Evolutionary conservation across 2,113 vertebrate genomes (phyloP).

Genomic region (Mobula hypostoma): DNA sequence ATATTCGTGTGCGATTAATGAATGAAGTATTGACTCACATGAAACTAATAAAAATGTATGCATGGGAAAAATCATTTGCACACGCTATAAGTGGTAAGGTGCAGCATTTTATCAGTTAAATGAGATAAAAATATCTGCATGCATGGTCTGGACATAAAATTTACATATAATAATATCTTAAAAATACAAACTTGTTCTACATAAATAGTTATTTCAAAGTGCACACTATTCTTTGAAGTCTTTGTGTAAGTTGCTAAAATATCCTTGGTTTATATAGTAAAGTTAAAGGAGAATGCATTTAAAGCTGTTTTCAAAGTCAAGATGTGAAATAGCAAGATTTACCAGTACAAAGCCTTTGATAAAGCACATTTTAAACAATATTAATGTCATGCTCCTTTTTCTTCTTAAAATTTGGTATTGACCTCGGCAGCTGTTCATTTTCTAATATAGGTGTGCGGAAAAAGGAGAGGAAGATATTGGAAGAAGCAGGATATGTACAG

Average conservation of each 20-base stretch:
- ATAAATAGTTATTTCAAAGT: background rate
- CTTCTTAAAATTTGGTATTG: background rate
- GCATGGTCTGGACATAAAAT: conserved; percentile 38
- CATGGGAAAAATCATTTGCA: conserved; percentile 69
- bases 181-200: background rate
- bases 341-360: background rate
- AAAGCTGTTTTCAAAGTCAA: background rate
- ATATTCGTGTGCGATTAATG: conserved; percentile 62
- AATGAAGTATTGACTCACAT: conserved; percentile 70
- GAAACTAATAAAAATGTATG: conserved; percentile 73
- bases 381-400: background rate
- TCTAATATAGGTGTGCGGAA: conserved; percentile 55
- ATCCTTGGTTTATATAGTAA: background rate
- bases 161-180: conserved; percentile 41
- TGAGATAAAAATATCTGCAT: background rate
- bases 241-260: background rate
- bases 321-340: background rate
- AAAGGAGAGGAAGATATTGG: conserved; percentile 54
- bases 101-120: conserved; percentile 6
- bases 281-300: background rate
- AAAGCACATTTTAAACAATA: background rate
- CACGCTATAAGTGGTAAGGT: conserved; percentile 55
- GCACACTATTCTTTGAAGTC: background rate
- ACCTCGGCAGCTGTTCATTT: background rate
- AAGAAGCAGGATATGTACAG: conserved; percentile 59